Conservation (phyloP, 2,797 vertebrate genomes). For the Notoglanidium macrostoma region DNA sequence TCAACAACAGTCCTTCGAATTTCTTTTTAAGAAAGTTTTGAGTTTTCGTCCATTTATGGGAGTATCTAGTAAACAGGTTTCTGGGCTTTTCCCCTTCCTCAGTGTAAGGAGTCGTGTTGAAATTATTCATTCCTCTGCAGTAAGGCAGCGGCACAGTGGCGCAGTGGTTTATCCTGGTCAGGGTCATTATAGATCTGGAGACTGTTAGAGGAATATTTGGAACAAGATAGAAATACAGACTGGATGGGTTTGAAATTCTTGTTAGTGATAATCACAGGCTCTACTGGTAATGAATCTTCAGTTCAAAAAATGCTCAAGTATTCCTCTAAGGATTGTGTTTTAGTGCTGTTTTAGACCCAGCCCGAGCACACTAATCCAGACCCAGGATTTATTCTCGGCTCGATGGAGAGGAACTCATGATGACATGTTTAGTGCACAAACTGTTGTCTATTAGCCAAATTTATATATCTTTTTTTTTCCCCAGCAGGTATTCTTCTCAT, state of each 20-base stretch:
- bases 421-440: background rate
- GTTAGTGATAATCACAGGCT: background rate
- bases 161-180: background rate
- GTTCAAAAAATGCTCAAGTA: too few relatives aligned
- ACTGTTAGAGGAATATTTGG: background rate
- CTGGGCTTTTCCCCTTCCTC: background rate
- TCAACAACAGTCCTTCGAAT: background rate
- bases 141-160: too few relatives aligned
- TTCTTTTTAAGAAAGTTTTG: background rate
- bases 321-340: background rate
- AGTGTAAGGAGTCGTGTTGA: background rate
- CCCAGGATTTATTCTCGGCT: background rate
- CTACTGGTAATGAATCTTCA: too few relatives aligned
- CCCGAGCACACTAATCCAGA: background rate
- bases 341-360: background rate
- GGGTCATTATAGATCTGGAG: background rate
- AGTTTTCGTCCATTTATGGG: background rate
- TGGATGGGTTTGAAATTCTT: background rate
- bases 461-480: background rate
- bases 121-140: background rate
- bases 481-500: background rate
- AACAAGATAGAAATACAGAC: background rate
- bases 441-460: background rate
- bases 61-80: background rate
- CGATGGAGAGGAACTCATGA: background rate